Conservation (phyloP, 1,140 invertebrate genomes). For the Venustaconcha ellipsiformis region DNA sequence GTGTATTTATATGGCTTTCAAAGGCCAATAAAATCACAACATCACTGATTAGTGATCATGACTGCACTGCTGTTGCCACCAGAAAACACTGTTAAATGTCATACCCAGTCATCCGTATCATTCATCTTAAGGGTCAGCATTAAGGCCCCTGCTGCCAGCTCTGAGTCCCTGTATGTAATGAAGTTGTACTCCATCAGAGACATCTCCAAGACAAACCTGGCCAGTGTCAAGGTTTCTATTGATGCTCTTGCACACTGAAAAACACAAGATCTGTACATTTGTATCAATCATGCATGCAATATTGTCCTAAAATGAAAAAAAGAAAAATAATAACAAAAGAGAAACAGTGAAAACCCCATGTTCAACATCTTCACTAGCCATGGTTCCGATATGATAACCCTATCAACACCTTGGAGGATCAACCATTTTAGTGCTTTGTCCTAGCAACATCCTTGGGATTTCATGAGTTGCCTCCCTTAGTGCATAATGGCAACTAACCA, state of each 20-base stretch:
- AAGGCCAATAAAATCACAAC: neutral
- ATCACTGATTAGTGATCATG: neutral
- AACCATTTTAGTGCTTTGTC: too few relatives aligned
- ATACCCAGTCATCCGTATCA: conserved; percentile 74
- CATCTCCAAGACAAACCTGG: conserved; percentile 92
- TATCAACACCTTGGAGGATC: too few relatives aligned
- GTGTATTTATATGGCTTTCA: neutral
- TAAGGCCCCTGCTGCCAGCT: conserved; percentile 87
- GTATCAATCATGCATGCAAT: too few relatives aligned
- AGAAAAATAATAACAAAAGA: too few relatives aligned
- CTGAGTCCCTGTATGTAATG: conserved; percentile 84
- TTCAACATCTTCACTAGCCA: too few relatives aligned
- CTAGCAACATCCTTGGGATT: too few relatives aligned
- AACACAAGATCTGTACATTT: conserved; percentile 1
- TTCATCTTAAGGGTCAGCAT: conserved; percentile 88
- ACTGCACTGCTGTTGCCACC: neutral
- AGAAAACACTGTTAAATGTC: conserved; percentile 11
- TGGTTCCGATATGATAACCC: too few relatives aligned
- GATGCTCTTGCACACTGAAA: conserved; percentile 84
- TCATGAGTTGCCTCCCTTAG: too few relatives aligned
- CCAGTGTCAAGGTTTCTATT: conserved; percentile 94
- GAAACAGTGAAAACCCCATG: too few relatives aligned
- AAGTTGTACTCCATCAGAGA: conserved; percentile 93
- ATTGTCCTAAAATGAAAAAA: too few relatives aligned
- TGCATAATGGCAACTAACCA: too few relatives aligned